Conservation (phyloP, 2,888 invertebrate species). For the Stenichneumon culpator region DNA sequence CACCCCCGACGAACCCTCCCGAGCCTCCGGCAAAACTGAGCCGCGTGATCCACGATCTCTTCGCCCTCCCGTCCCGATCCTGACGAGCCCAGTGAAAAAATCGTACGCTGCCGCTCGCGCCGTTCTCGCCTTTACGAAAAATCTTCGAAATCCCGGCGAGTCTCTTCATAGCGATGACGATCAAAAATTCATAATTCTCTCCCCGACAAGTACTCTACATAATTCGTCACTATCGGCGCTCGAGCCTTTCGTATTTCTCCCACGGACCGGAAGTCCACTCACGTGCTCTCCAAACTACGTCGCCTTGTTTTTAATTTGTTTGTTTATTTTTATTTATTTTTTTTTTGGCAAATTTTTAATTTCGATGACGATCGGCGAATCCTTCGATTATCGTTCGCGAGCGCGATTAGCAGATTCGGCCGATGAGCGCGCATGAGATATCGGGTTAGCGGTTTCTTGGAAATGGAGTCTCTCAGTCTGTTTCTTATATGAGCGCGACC, state of each 20-base stretch:
- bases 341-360: conserved; percentile 3
- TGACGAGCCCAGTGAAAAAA: conserved; percentile 52
- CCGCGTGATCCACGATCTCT: conserved; percentile 27
- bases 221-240: neutral
- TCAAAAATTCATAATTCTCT: conserved; percentile 19
- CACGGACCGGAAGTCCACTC: neutral
- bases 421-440: neutral
- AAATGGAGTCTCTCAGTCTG: conserved; percentile 59
- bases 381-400: neutral
- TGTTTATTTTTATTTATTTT: neutral
- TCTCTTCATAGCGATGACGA: conserved; percentile 58
- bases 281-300: neutral
- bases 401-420: neutral
- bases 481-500: conserved; percentile 84
- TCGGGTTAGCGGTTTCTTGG: conserved; percentile 7
- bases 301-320: neutral
- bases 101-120: conserved; percentile 43
- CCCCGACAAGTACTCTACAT: neutral
- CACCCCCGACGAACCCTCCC: conserved; percentile 15
- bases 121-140: conserved; percentile 36
- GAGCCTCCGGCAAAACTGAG: neutral
- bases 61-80: conserved; percentile 47
- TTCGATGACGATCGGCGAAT: neutral
- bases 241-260: neutral
- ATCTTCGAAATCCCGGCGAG: conserved; percentile 50